Base-by-base conservation (phyloP, 2,797 vertebrate genomes). In the Takifugu rubripes region DNA sequence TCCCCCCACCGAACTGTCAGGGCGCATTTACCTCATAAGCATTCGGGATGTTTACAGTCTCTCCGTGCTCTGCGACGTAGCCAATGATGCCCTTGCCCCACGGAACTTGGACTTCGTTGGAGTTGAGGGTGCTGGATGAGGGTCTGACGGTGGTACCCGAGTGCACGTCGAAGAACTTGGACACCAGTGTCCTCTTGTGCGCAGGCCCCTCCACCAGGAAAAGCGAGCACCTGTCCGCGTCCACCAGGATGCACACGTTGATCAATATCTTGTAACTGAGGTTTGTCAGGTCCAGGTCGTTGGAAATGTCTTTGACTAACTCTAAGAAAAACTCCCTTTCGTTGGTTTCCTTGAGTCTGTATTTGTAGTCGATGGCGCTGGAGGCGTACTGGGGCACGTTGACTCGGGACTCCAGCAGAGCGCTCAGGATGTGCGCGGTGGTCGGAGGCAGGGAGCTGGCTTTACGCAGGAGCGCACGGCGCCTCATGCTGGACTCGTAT, bases 21-120 rank as follows among this genome's bases (percentile, higher is more conserved):
- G 9, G 59, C 24, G 45, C 3, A 9, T 67, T 79, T 85, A 92
- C 92, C 92, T 93, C 84, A 33, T 93, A 93, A 11, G 91, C 92
- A 69, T 92, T 90, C 5, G 91, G 59, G 69, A 90, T 90, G 83
- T 93, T 93, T 6, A 93, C 92, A 3, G 90, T 93, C 74, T 93
- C 92, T 33, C 92, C 92, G 29, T 93, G 92, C 72, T 93, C 92
- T 15, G 92, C 92, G 66, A 93, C 92, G 58, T 93, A 93, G 40
- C 92, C 92, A 25, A 93, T 90, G 45, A 93, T 92, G 2, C 92
- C 92, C 67, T 92, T 93, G 6, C 92, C 92, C 92, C 92, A 93
- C 0, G 91, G 88, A 56, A 93, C 92, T 75, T 92, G 92, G 70
- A 93, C 92, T 54, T 93, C 92, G 52, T 78, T 90, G 25, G 89